Conservation (phyloP, 2,888 invertebrate genomes). For the Cyclophora punctaria region DNA sequence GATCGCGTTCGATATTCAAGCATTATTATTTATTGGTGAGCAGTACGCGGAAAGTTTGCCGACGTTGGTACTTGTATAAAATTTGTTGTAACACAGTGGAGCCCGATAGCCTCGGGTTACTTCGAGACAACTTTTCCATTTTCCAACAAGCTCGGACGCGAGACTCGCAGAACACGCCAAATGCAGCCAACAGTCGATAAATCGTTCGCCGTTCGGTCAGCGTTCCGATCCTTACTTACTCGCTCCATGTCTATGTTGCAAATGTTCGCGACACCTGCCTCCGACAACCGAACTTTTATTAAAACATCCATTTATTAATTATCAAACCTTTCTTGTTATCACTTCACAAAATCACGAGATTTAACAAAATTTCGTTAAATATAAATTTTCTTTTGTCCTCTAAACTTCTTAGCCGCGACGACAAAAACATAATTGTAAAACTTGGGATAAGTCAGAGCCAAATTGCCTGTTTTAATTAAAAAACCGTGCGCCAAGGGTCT, state of each 20-base stretch:
- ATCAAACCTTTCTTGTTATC: constrained; percentile 12
- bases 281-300: neutral
- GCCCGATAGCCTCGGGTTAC: constrained; percentile 39
- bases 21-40: constrained; percentile 52
- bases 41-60: constrained; percentile 44
- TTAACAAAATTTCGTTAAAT: constrained; percentile 25
- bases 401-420: constrained; percentile 34
- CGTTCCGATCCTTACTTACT: constrained; percentile 23
- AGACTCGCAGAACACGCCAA: constrained; percentile 31
- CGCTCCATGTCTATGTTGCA: constrained; percentile 16
- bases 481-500: constrained; percentile 50
- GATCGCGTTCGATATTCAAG: constrained; percentile 41
- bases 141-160: constrained; percentile 30
- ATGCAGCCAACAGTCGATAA: constrained; percentile 38
- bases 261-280: constrained; percentile 3
- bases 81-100: constrained; percentile 47
- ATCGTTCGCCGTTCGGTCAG: constrained; percentile 35
- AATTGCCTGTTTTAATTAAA: constrained; percentile 66
- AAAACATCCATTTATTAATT: neutral
- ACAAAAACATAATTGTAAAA: constrained; percentile 53
- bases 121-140: constrained; percentile 49
- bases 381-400: constrained; percentile 31
- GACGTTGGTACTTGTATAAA: constrained; percentile 37
- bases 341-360: constrained; percentile 15
- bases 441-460: constrained; percentile 50